Evolutionary conservation across 1,140 invertebrate genomes (phyloP), one percentile per base, ranked within the genome.

Genomic region (Drosophila tsacasi): DNA sequence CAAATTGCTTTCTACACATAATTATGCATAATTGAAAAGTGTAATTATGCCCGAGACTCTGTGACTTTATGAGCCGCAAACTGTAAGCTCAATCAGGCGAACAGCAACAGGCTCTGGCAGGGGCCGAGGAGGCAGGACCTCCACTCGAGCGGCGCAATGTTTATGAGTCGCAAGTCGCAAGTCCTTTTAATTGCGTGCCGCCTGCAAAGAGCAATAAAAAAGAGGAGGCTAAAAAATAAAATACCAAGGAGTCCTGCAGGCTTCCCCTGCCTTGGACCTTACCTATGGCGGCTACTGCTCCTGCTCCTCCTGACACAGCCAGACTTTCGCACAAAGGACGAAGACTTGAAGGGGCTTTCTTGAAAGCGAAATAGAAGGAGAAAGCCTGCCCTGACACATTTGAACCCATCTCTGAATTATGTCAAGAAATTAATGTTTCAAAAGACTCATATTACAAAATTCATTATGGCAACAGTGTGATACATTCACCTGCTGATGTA

Each of bases 1-100:
- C 71, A 89, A 86, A 83, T 89, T 83, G 81, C 81, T 77, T 68
- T 73, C 64, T 83, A 79, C 84, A 89, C 81, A 89, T 89, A 87
- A 87, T 87, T 87, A 87, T 87, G 84, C 83, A 87, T 89, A 87
- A 87, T 87, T 87, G 84, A 87, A 87, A 87, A 83, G 80, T 78
- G 84, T 87, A 87, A 87, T 87, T 87, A 87, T 73, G 84, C 60
- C 54, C 54, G 52, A 46, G 76, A 82, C 71, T 73, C 44, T 5
- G 71, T 32, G 76, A 87, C 54, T 86, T 83, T 87, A 86, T 83
- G 83, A 79, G 83, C 69, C 83, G 76, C 76, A 74, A 77, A 71
- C 84, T 80, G 69, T 75, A 55, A 71, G 84, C 83, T 89, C 84
- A 83, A 87, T 87, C 83, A 87, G 76, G 80, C 84, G 68, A 40